phyloP scores from a whole-genome alignment of 1,140 invertebrate species.

The Drosophila equinoxialis region DNA sequence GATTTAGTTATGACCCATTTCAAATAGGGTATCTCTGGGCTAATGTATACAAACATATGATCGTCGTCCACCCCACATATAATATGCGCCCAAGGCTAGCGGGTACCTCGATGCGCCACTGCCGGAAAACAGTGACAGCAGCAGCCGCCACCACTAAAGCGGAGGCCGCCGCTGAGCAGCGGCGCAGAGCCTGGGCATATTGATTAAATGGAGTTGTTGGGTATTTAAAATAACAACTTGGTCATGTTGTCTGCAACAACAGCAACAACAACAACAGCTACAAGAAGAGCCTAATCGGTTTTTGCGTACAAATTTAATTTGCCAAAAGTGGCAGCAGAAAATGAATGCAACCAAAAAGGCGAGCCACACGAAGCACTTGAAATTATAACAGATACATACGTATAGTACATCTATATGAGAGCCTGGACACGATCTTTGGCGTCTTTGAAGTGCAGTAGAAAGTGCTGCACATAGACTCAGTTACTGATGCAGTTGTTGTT shows the following conservation, averaged over 20 bases:
- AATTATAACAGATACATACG: slow-evolving; percentile 66
- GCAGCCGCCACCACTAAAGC: not conserved
- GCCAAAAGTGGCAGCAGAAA: slow-evolving; percentile 77
- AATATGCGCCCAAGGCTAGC: not conserved
- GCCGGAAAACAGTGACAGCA: slow-evolving; percentile 5
- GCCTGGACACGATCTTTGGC: slow-evolving; percentile 39
- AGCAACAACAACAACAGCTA: not conserved
- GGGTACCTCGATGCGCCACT: not conserved
- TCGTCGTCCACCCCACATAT: not conserved
- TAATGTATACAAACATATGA: too few species aligned
- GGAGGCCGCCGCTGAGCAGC: slow-evolving; percentile 3
- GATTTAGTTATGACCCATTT: too few species aligned
- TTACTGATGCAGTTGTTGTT: not conserved
- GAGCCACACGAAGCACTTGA: slow-evolving; percentile 60
- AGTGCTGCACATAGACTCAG: slow-evolving; percentile 47
- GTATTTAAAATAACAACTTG: slow-evolving; percentile 82
- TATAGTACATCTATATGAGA: slow-evolving; percentile 6
- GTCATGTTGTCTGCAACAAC: slow-evolving; percentile 66
- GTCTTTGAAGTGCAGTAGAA: slow-evolving; percentile 56
- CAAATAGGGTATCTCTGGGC: not conserved
- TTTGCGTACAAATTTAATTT: slow-evolving; percentile 81
- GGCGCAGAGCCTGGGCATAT: slow-evolving; percentile 52
- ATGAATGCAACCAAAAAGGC: slow-evolving; percentile 72
- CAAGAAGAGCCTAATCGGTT: slow-evolving; percentile 67
- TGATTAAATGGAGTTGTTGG: slow-evolving; percentile 79